Conservation (phyloP, 2,888 invertebrate species). For the Biston betularia region DNA sequence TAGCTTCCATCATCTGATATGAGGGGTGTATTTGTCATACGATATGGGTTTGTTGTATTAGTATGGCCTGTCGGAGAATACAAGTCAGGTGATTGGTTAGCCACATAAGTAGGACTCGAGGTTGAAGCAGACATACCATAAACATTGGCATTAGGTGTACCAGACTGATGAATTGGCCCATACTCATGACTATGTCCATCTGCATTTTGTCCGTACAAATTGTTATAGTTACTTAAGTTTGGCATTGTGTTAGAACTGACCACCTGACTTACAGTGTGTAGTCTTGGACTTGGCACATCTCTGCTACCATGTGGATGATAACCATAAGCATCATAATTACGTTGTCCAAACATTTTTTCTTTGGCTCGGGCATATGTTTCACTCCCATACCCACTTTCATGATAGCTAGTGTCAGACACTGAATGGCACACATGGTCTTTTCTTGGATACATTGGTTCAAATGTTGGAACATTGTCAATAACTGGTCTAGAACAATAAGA, state of each 20-base stretch:
- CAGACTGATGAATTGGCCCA: conserved; percentile 62
- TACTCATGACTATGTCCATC: conserved; percentile 65
- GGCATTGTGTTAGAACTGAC: conserved; percentile 83
- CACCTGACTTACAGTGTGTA: conserved; percentile 80
- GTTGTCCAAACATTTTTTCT: conserved; percentile 77
- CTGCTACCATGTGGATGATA: conserved; percentile 74
- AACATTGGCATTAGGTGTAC: conserved; percentile 72
- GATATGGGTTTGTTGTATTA: conserved; percentile 80
- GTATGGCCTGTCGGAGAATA: conserved; percentile 83
- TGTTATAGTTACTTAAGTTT: conserved; percentile 77
- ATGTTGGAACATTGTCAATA: conserved; percentile 65
- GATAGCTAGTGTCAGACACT: conserved; percentile 71
- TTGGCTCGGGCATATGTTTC: conserved; percentile 73
- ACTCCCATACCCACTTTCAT: conserved; percentile 72
- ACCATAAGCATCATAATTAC: conserved; percentile 76
- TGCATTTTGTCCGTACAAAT: conserved; percentile 63
- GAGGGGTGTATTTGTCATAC: conserved; percentile 81
- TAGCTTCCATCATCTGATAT: conserved; percentile 82
- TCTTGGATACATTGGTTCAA: conserved; percentile 70
- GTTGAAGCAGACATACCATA: conserved; percentile 69
- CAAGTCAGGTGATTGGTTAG: conserved; percentile 78
- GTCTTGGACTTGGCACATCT: conserved; percentile 70
- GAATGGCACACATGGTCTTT: conserved; percentile 73
- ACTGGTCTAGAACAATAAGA: conserved; percentile 64
- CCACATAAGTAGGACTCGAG: conserved; percentile 78